These are phyloP conservation scores for Sitobion miscanthi DNA, from an alignment of 1,140 invertebrate genomes.

Conservation along the genomic window DNA sequence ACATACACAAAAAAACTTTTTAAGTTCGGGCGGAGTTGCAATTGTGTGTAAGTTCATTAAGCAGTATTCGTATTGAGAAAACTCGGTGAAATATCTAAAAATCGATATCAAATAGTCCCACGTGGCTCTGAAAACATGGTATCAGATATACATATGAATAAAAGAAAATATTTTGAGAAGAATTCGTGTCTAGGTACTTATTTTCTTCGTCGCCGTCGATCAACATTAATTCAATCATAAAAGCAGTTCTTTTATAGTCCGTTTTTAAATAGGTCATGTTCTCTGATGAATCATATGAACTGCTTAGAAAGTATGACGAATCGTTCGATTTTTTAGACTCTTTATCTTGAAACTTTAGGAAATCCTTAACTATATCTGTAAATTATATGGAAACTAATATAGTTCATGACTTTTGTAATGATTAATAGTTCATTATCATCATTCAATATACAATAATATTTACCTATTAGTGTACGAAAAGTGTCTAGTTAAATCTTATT, in stretches of 20 bases:
- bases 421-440: not conserved
- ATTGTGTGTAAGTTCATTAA: not conserved
- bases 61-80: constrained; percentile 36
- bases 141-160: not conserved
- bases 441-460: not conserved
- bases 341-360: constrained; percentile 9
- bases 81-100: not conserved
- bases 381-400: not conserved
- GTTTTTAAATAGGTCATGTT: not conserved
- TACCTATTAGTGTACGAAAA: not conserved
- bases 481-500: not conserved
- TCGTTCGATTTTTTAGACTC: not conserved
- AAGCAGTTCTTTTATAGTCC: constrained; percentile 1
- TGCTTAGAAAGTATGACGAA: not conserved
- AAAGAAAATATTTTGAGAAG: not conserved
- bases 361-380: constrained; percentile 10
- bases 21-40: not conserved
- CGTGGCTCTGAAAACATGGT: not conserved
- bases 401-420: not conserved
- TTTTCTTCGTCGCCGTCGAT: not conserved
- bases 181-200: not conserved
- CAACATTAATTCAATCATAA: constrained; percentile 33
- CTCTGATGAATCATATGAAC: not conserved
- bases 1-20: constrained; percentile 32
- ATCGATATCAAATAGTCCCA: constrained; percentile 12